Base-by-base conservation (phyloP, 2,113 vertebrate species). In the Aptenodytes patagonicus region DNA sequence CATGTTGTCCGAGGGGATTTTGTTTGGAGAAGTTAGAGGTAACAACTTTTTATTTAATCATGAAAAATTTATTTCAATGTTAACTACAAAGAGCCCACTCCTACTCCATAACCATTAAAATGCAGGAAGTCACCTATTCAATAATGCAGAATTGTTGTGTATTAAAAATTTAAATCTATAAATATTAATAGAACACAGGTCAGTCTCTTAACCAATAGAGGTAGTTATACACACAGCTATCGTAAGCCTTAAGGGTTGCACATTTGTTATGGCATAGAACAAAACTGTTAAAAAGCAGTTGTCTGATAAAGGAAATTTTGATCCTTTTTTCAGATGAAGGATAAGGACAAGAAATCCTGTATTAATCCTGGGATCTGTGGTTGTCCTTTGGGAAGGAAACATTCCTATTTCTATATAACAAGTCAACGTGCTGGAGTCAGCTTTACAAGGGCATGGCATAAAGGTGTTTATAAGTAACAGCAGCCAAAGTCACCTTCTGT, bases 141-240 rank as follows among this genome's bases (percentile, higher is more conserved):
- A 95, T 96, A 96, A 96, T 97, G 95, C 92, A 97, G 87, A 97
- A 97, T 83, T 80, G 76, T 95, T 96, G 38, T 68, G 49, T 93
- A 93, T 97, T 96, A 97, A 97, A 97, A 92, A 93, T 97, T 97
- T 94, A 95, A 79, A 93, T 97, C 93, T 95, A 93, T 94, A 96
- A 97, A 96, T 97, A 96, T 97, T 97, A 95, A 97, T 95, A 89
- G 64, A 91, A 73, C 89, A 92, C 57, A 87, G 92, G 92, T 93
- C 87, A 95, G 83, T 70, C 87, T 89, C 81, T 94, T 91, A 95
- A 92, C 55, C 62, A 92, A 68, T 65, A 94, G 83, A 90, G 47
- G 55, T 40, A 72, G 75, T 46, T 84, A 62, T 92, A 87, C 87
- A 75, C 85, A 76, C 40, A 75, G 60, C 72, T 87, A 60, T 87